Conservation (phyloP, 2,113 vertebrate genomes). For the Bambusicola thoracicus region DNA sequence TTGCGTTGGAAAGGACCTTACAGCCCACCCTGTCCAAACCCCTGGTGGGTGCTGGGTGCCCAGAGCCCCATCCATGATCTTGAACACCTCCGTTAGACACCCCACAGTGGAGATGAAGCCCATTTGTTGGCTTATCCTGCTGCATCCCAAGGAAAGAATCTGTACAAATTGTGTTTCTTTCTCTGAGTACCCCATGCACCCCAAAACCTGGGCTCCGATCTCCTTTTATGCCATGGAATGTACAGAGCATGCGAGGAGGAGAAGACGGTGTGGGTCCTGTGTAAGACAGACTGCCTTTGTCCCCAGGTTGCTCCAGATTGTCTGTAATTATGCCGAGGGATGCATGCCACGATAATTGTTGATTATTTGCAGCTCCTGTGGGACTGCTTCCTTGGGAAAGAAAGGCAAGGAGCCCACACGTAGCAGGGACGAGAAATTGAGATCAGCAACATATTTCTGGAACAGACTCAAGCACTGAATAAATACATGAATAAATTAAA, state of each 20-base stretch:
- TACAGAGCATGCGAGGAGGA: rapidly evolving
- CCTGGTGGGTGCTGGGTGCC: background rate
- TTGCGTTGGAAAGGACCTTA: background rate
- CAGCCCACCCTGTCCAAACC: background rate
- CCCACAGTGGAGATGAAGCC: rapidly evolving
- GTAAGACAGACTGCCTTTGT: background rate
- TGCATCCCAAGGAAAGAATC: background rate
- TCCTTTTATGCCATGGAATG: rapidly evolving
- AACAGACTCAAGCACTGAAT: constrained; percentile 16
- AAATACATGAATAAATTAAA: constrained; percentile 58
- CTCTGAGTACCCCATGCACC: background rate
- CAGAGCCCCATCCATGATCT: background rate
- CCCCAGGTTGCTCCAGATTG: background rate
- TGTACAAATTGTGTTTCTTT: background rate
- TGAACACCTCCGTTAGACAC: background rate
- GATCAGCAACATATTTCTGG: constrained; percentile 4
- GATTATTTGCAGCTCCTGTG: constrained; percentile 60
- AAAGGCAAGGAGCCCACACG: background rate
- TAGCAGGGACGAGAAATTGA: background rate
- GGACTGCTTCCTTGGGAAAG: constrained; percentile 38
- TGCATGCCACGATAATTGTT: constrained; percentile 34
- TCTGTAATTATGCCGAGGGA: constrained; percentile 46
- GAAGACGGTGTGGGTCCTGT: background rate
- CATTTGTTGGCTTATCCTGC: background rate
- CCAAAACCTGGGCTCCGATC: background rate